Evolutionary conservation across 2,888 invertebrate species (phyloP), one percentile per base, ranked within the genome.

Genomic region (Hypercompe scribonia): DNA sequence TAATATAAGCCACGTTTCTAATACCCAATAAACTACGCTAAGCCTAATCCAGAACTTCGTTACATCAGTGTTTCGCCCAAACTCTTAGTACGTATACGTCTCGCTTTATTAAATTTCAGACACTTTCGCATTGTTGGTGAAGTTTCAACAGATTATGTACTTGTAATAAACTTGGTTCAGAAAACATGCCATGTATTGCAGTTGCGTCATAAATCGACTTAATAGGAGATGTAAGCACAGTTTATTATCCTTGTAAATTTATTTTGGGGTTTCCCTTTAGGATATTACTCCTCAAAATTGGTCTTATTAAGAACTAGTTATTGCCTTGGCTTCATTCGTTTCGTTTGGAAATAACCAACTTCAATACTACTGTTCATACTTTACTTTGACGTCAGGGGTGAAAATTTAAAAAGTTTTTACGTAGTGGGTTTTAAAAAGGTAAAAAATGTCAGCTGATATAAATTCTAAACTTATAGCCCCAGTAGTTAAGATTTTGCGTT

Each of bases 101-200:
- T 80, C 77, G 82, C 83, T 87, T 88, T 88, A 88, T 88, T 88
- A 87, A 87, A 88, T 88, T 87, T 85, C 72, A 82, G 81, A 80
- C 84, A 85, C 84, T 86, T 82, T 78, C 69, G 72, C 70, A 78
- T 83, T 83, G 83, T 81, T 76, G 69, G 72, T 34, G 74, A 83
- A 84, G 70, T 84, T 81, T 73, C 76, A 72, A 66, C 18, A 78
- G 82, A 84, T 84, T 84, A 84, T 82, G 73, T 79, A 64, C 84
- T 80, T 77, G 81, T 84, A 82, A 84, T 84, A 84, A 84, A 82
- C 72, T 83, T 74, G 79, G 80, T 84, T 83, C 67, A 68, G 72
- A 74, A 78, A 80, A 81, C 81, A 76, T 58, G 71, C 58, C 46
- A 74, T 82, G 82, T 83, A 81, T 81, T 72, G 80, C 73, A 82